Base-by-base conservation (phyloP, 2,888 invertebrate genomes). In the Melieria omissa region DNA sequence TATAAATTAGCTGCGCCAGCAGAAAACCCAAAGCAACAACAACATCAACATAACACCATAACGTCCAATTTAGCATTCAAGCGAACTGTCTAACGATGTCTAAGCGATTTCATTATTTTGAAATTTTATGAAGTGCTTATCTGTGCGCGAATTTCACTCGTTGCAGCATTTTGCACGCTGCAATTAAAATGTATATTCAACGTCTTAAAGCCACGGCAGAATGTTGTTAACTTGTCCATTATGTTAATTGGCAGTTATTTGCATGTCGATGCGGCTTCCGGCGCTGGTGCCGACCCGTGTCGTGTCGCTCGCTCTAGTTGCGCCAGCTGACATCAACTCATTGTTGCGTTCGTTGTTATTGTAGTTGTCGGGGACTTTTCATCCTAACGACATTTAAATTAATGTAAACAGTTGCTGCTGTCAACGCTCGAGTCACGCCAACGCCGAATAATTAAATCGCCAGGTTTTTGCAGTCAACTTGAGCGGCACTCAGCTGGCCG, bases 201-300 rank as follows among this genome's bases (percentile, higher is more conserved):
- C n/a, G 42, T 9, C 14, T 7, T n/a, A 54, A 54, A 55, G 57
- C 44, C 65, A 65, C 14, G 45, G 45, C 46, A 8, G 55, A 16
- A 16, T 65, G 55, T 65, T 65, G 44, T 46, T 55, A 65, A 55
- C 55, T 29, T 55, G 45, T 65, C 55, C 45, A 65, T 57, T 65
- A 65, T 65, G 65, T 16, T 55, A 65, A 65, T 65, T 57, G 65
- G 55, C 54, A 57, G 55, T 67, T 49, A 44, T 67, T 60, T 73
- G 65, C 49, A 57, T 65, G 49, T 29, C 29, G 29, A 29, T 29
- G 29, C 29, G 29, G 29, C 29, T 29, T 29, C 29, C 29, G 29
- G 29, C 3, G 2, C 29, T 29, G 29, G 1, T 29, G 29, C 8
- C 8, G 12, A 12, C 49, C 8, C 49, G 8, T 49, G 49, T 49